Conservation (phyloP, 2,888 invertebrate genomes). For the Tinea pellionella region DNA sequence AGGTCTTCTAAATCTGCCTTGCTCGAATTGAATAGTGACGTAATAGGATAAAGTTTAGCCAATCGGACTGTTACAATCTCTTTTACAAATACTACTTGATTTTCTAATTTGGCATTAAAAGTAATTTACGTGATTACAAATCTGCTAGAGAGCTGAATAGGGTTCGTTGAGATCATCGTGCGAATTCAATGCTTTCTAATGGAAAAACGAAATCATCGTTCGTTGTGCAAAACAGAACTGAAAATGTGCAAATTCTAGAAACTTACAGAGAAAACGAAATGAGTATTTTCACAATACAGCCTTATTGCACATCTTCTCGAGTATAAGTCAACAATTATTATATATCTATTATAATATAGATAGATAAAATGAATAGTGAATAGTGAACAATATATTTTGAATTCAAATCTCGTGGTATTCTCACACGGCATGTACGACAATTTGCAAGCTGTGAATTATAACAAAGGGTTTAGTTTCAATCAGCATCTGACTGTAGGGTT, state of each 20-base stretch:
- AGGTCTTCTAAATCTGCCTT: conserved; percentile 2
- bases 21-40: not conserved
- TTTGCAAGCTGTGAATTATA: conserved; percentile 31
- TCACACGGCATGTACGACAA: conserved; percentile 20
- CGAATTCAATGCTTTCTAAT: not conserved
- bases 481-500: conserved; percentile 18
- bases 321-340: not conserved
- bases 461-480: conserved; percentile 35
- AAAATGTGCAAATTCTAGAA: not conserved
- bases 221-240: not conserved
- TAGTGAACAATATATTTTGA: not conserved
- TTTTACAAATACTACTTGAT: not conserved
- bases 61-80: not conserved
- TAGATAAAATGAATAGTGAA: not conserved
- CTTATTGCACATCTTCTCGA: not conserved
- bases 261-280: not conserved
- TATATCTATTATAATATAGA: not conserved
- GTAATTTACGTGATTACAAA: not conserved
- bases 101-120: not conserved
- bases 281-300: not conserved
- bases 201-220: not conserved
- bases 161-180: not conserved
- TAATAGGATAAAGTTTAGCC: not conserved
- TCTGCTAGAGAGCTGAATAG: not conserved
- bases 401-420: not conserved